A percentile compares a stretch with the other conserved stretches of the same genome.
Evolutionary conservation across 2,113 vertebrate genomes (phyloP).

Genomic region (Poeciliopsis occidentalis): DNA sequence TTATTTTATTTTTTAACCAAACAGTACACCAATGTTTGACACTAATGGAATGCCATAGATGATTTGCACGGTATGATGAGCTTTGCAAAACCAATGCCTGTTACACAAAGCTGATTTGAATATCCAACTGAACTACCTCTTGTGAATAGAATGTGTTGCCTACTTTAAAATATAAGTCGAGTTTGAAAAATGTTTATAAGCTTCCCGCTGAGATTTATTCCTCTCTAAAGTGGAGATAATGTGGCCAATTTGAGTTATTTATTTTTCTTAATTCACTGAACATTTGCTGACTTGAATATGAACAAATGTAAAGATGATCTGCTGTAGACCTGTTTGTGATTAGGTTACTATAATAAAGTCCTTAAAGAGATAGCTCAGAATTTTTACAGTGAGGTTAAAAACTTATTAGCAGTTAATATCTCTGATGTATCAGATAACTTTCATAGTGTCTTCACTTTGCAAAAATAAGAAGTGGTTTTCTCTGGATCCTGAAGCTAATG

Average conservation of each 20-base stretch:
- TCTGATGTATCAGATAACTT: not conserved
- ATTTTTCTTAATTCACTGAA: constrained; percentile 14
- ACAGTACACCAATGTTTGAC: not conserved
- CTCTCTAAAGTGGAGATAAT: constrained; percentile 38
- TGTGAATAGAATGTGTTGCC: constrained; percentile 68
- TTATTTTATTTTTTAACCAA: not conserved
- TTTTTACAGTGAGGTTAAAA: not conserved
- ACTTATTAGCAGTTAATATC: not conserved
- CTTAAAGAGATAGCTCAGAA: not conserved
- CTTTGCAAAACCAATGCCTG: no score
- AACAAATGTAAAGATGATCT: no score
- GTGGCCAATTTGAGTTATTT: constrained; percentile 31
- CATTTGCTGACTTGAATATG: constrained; percentile 18
- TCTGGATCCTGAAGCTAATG: not conserved
- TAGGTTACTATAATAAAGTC: no score
- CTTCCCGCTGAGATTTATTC: constrained; percentile 39
- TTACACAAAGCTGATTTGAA: constrained; percentile 51
- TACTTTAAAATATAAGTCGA: constrained; percentile 59
- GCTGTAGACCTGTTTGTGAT: no score
- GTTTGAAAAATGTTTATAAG: constrained; percentile 54
- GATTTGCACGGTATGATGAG: constrained; percentile 34
- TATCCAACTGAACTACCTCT: constrained; percentile 79
- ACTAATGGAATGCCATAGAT: not conserved
- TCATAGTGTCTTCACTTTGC: not conserved
- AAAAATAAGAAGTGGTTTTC: not conserved